phyloP scores from a whole-genome alignment of 2,113 vertebrate species.

The Phalacrocorax pelagicus region DNA sequence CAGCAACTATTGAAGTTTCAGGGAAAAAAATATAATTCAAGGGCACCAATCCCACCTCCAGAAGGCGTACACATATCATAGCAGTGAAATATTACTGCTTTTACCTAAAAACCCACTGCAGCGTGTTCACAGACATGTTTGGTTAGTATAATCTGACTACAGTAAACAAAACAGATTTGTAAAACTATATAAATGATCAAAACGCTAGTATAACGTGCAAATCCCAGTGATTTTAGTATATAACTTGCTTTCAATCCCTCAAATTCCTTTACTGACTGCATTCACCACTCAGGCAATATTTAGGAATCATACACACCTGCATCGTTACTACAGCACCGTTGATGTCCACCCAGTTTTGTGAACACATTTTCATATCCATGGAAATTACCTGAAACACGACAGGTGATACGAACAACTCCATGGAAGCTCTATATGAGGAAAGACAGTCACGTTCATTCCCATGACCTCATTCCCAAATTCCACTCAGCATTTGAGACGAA shows the following conservation, averaged over 20 bases:
- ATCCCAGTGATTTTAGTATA: neutral
- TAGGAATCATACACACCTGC: neutral
- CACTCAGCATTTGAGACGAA: neutral
- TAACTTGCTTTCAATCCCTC: neutral
- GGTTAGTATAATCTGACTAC: neutral
- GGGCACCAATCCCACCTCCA: neutral
- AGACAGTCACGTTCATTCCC: neutral
- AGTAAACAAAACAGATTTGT: neutral
- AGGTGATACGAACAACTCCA: neutral
- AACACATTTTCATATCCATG: neutral
- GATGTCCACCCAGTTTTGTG: neutral
- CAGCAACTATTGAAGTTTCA: neutral
- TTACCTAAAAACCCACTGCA: neutral
- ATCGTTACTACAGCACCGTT: neutral
- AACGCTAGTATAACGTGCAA: neutral
- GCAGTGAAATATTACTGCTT: neutral
- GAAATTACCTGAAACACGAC: neutral
- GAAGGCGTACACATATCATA: rapidly evolving
- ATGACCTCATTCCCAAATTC: neutral
- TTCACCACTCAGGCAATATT: neutral
- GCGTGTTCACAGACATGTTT: neutral
- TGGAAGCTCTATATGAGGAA: neutral
- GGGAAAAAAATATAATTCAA: neutral
- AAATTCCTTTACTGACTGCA: neutral
- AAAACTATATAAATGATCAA: neutral